Conservation (phyloP, 1,140 invertebrate species). For the Calycopis cecrops region DNA sequence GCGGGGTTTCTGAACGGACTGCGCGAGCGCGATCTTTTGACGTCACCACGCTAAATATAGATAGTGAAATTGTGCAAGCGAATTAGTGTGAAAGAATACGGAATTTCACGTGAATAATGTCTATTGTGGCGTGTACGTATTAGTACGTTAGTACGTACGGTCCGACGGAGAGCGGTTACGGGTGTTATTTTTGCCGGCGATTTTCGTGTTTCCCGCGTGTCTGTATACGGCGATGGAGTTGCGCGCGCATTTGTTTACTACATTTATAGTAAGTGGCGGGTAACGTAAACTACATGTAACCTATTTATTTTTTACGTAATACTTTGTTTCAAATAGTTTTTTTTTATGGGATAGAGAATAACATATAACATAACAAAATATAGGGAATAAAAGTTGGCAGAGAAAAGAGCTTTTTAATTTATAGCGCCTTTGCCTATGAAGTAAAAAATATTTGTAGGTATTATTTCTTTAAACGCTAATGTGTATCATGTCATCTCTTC, state of each 20-base stretch:
- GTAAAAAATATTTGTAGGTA: no score
- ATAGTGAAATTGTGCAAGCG: conserved; percentile 21
- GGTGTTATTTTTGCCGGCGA: conserved; percentile 66
- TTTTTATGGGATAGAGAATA: no score
- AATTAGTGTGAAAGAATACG: conserved; percentile 28
- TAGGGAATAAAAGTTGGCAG: no score
- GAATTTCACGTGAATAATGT: conserved; percentile 23
- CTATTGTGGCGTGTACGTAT: conserved; percentile 18
- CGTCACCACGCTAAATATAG: conserved; percentile 66
- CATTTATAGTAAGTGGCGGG: neutral
- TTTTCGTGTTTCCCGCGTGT: conserved; percentile 60
- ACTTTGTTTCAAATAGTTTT: no score
- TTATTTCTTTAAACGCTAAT: no score
- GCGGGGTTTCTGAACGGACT: conserved; percentile 46
- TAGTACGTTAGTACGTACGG: conserved; percentile 29
- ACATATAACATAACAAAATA: no score
- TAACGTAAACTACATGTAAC: no score
- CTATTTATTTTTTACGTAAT: no score
- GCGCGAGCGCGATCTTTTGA: conserved; percentile 44
- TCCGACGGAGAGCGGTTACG: conserved; percentile 41
- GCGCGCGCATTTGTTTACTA: conserved; percentile 59
- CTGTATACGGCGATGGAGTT: conserved; percentile 65
- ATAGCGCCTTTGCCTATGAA: no score
- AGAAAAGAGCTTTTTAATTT: no score
- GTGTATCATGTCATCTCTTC: no score